Conservation (phyloP, 2,888 invertebrate species). For the Drosophila nr. fundita region DNA sequence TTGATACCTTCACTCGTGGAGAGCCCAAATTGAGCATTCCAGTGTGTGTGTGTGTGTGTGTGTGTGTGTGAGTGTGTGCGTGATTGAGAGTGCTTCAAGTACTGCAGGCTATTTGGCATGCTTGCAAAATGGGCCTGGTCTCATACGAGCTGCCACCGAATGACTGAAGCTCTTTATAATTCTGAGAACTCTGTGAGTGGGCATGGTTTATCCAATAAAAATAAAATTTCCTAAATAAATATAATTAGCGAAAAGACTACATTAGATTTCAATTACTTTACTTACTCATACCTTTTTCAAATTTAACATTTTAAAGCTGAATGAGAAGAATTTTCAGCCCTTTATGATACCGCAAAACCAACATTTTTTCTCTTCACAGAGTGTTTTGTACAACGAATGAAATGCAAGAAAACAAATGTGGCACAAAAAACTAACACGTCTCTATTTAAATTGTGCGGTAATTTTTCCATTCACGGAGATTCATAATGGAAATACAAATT, state of each 20-base stretch:
- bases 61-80: conserved; percentile 18
- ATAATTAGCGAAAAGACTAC: too few relatives aligned
- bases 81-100: not conserved
- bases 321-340: not conserved
- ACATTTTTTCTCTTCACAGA: not conserved
- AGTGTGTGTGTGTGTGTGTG: conserved; percentile 20
- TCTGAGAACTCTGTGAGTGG: not conserved
- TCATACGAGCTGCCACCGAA: conserved; percentile 7
- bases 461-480: not conserved
- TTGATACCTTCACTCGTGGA: conserved; percentile 4
- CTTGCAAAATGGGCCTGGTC: conserved; percentile 1
- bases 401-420: not conserved
- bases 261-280: not conserved
- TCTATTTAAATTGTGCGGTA: not conserved
- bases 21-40: conserved; percentile 28
- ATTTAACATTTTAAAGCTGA: not conserved
- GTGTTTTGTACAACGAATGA: not conserved
- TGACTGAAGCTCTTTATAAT: conserved; percentile 11
- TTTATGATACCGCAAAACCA: not conserved
- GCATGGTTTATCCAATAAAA: not conserved
- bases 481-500: not conserved
- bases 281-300: too few relatives aligned
- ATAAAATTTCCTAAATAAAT: too few relatives aligned
- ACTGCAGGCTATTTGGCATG: conserved; percentile 19
- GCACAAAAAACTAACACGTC: too few relatives aligned